Percentiles rank a stretch among this genome's conserved stretches.
These are phyloP conservation scores for Mylabris sibirica DNA, from an alignment of 2,888 invertebrate genomes.

Conservation along the genomic window DNA sequence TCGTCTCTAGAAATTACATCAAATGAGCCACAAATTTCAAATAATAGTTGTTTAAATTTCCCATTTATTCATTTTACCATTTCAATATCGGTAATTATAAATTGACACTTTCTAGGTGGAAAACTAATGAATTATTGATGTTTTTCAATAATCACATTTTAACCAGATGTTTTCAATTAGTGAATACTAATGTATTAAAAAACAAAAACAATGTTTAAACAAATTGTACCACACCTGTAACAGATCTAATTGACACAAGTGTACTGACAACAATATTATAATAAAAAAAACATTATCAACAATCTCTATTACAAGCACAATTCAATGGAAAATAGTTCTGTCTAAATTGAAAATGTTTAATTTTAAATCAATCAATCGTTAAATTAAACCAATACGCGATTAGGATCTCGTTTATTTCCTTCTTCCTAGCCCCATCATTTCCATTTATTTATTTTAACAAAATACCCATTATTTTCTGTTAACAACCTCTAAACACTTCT, in stretches of 20 bases:
- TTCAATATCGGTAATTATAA: neutral
- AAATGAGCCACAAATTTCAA: no score
- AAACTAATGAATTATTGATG: neutral
- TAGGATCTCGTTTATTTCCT: neutral
- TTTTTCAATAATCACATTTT: neutral
- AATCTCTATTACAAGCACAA: neutral
- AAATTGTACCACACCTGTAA: constrained; percentile 1
- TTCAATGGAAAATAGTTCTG: neutral
- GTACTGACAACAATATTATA: neutral
- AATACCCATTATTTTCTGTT: neutral
- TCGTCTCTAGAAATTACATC: no score
- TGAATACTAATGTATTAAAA: neutral
- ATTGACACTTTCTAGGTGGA: neutral
- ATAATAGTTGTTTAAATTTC: no score
- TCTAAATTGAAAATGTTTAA: neutral
- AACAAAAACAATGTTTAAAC: neutral
- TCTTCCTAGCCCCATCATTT: neutral
- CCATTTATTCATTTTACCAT: no score
- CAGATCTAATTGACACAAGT: constrained; percentile 8
- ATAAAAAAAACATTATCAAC: constrained; percentile 4
- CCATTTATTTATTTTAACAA: no score
- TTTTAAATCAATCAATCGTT: neutral
- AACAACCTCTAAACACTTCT: neutral
- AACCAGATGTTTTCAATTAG: constrained; percentile 8
- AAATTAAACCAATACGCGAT: neutral